Evolutionary conservation across 2,888 invertebrate genomes (phyloP), one percentile per base, ranked within the genome.

Genomic region (Salpingus planirostris): DNA sequence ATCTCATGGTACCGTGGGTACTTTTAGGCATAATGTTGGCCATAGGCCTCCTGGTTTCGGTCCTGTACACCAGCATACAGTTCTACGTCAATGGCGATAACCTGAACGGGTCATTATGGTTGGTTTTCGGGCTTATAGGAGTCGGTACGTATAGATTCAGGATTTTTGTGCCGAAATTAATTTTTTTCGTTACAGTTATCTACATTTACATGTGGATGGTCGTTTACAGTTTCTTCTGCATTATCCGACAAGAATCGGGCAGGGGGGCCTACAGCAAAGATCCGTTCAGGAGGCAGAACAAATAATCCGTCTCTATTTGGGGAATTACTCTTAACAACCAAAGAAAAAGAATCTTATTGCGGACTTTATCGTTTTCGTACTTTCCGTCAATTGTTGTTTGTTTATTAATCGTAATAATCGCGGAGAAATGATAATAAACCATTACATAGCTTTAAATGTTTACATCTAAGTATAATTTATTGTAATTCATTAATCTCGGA

Each of bases 1-100:
- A 79, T 66, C 62, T 85, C 53, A 86, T 88, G 85, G 70, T 87
- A 31, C 87, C 87, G 3, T 88, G 85, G 83, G 83, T 89, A 21
- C 75, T 84, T 27, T 69, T 88, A 29, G 87, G 86, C 3, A 76
- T 87, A 34, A 80, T 88, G 70, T 69, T 87, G 28, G 80, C 80
- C 5, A 71, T 88, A 43, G 85, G 83, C 2, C 62, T 87, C 33
- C 67, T 86, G 24, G 78, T 88, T 46, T 87, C 85, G 37, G 74
- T 88, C 21, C 71, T 88, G 33, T 86, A 85, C 59, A 87, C 84
- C 11, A 75, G 80, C 23, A 78, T 86, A 46, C 77, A 78, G 26
- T 78, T 78, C 59, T 81, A 80, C 62, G 70, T 81, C 38, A 74
- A 82, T 42, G 60, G 52, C 2, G 71, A 74, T 26, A 55, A 63